These are phyloP conservation scores for Myzus persicae DNA, from an alignment of 1,140 invertebrate genomes.

Conservation along the genomic window DNA sequence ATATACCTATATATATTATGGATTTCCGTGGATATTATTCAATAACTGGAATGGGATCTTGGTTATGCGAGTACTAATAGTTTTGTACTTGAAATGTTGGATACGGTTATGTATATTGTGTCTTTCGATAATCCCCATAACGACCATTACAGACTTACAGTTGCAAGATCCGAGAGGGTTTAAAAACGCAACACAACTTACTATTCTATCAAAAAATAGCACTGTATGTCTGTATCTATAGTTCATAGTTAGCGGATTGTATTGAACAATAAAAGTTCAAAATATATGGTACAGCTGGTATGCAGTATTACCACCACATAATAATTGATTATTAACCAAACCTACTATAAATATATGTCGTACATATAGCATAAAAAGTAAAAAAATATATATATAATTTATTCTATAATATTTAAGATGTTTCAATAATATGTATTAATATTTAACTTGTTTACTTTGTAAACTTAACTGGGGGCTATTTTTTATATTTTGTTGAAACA, in stretches of 20 bases:
- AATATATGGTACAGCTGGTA: not conserved
- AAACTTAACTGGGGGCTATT: not conserved
- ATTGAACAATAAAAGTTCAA: not conserved
- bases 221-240: too few relatives aligned
- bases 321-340: not conserved
- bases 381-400: not conserved
- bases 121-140: not conserved
- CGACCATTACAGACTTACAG: not conserved
- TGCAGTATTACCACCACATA: not conserved
- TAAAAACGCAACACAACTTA: not conserved
- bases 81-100: not conserved
- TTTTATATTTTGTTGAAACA: not conserved
- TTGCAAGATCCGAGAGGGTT: not conserved
- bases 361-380: not conserved
- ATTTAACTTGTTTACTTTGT: not conserved
- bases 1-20: not conserved
- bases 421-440: not conserved
- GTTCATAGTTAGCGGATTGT: not conserved
- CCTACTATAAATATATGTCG: not conserved
- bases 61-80: not conserved
- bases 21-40: not conserved
- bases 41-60: not conserved
- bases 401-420: not conserved
- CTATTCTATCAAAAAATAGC: not conserved
- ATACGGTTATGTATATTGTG: not conserved